Percentiles rank a stretch among this genome's conserved stretches.
phyloP scores from a whole-genome alignment of 2,888 invertebrate species.

The Andrena hattorfiana region DNA sequence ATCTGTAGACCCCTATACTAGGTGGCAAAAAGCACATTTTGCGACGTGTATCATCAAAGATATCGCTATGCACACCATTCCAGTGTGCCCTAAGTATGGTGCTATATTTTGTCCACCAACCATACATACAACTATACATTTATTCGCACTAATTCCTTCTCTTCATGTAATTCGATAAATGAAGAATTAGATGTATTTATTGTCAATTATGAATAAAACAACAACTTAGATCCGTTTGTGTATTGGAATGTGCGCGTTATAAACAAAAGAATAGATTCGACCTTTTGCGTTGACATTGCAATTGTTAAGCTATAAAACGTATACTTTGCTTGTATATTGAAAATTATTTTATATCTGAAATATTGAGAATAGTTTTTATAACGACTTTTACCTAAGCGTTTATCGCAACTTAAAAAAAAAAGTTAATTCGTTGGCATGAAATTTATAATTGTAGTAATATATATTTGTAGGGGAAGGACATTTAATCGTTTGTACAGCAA shows the following conservation, averaged over 20 bases:
- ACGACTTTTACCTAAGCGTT: neutral
- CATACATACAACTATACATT: neutral
- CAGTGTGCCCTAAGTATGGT: too few species aligned
- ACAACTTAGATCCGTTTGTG: conserved; percentile 1
- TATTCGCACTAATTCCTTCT: neutral
- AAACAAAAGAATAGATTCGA: neutral
- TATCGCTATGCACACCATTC: too few species aligned
- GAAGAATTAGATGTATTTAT: conserved; percentile 37
- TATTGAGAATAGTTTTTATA: neutral
- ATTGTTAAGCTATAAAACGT: neutral
- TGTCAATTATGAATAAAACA: conserved; percentile 21
- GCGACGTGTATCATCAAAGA: too few species aligned
- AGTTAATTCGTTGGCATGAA: conserved; percentile 4
- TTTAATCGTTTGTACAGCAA: neutral
- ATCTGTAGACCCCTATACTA: too few species aligned
- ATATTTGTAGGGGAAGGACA: conserved; percentile 5
- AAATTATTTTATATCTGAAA: neutral
- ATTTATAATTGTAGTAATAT: conserved; percentile 7
- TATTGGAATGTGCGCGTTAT: conserved; percentile 2
- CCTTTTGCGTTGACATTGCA: neutral
- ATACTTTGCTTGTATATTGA: neutral
- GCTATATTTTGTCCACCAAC: too few species aligned
- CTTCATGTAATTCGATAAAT: neutral
- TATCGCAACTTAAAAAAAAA: neutral
- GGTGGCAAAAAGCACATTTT: too few species aligned